phyloP scores from a whole-genome alignment of 2,888 invertebrate species.

The Macrosoma leucophasiata region DNA sequence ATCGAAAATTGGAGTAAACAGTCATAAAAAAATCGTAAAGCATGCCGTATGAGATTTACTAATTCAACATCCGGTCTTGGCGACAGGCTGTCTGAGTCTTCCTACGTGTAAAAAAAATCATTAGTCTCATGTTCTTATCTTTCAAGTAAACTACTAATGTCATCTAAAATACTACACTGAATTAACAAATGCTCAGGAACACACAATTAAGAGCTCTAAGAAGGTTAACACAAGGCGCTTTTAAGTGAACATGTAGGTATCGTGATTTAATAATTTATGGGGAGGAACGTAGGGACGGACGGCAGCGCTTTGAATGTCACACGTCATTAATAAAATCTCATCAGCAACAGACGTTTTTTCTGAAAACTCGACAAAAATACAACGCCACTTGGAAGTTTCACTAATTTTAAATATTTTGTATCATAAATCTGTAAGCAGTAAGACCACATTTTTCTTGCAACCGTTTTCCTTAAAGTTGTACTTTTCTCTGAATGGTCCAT shows the following conservation, averaged over 20 bases:
- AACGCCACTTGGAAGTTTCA: no score
- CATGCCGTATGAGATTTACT: not conserved
- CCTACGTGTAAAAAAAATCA: conserved; percentile 22
- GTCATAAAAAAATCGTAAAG: no score
- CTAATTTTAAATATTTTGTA: no score
- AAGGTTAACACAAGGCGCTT: not conserved
- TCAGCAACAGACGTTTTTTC: conserved; percentile 24
- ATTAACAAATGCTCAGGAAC: conserved; percentile 2
- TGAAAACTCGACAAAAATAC: no score
- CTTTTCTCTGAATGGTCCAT: conserved; percentile 18
- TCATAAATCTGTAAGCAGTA: conserved; percentile 4
- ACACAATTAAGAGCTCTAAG: conserved; percentile 16
- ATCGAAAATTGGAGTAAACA: no score
- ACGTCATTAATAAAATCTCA: conserved; percentile 47
- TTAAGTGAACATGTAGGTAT: conserved; percentile 3
- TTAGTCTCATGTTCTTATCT: conserved; percentile 16
- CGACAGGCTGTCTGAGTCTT: conserved; percentile 54
- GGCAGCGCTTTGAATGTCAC: conserved; percentile 55
- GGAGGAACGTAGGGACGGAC: conserved; percentile 40
- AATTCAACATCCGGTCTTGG: conserved; percentile 47
- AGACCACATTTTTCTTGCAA: no score
- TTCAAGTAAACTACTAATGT: conserved; percentile 31
- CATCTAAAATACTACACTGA: conserved; percentile 25
- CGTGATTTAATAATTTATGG: conserved; percentile 43
- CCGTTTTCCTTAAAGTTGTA: no score